Base-by-base conservation (phyloP, 2,113 vertebrate genomes). In the Mastomys natalensis region DNA sequence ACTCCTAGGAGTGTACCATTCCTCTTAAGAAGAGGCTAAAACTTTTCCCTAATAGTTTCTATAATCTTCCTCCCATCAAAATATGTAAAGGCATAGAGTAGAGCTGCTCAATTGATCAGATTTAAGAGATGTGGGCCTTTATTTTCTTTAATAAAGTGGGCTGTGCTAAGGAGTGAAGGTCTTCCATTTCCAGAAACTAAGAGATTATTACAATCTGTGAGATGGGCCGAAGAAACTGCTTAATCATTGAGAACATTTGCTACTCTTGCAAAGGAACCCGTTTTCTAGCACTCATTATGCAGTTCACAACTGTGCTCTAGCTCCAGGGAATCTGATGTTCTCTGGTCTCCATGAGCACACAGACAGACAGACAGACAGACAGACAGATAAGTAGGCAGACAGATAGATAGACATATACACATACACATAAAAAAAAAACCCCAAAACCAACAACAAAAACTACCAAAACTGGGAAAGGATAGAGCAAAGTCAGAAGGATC, bases 161-260 rank as follows among this genome's bases (percentile, higher is more conserved):
- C 29, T 68, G 29, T 29, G 29, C 29, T 68, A 68, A 12, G 7
- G 70, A 77, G 29, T 93, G 1, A 1, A 90, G 60, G 90, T 89
- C 92, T 90, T 78, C 51, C 31, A 40, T 91, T 92, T 95, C 90
- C 89, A 53, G 3, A 53, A 80, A 91, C 74, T 93, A 87, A 87
- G 76, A 91, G 81, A 77, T 77, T 72, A 66, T 77, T 77, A 85
- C 51, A 93, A 95, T 77, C 29, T 51, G 45, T 45, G 15, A 77
- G 74, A 77, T 16, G 19, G 74, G 26, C 45, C 31, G 29, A 45
- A 77, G 74, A 51, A 77, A 74, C 5, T 21, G 10, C 40, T 74
- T 22, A 74, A 31, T 51, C 15, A 12, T 48, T 77, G 31, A 51
- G 45, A 48, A 45, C 74, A 51, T 77, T 77, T 77, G 74, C 13